These are phyloP conservation scores for Himalopsyche kuldschensis DNA, from an alignment of 2,888 invertebrate species.

Conservation along the genomic window DNA sequence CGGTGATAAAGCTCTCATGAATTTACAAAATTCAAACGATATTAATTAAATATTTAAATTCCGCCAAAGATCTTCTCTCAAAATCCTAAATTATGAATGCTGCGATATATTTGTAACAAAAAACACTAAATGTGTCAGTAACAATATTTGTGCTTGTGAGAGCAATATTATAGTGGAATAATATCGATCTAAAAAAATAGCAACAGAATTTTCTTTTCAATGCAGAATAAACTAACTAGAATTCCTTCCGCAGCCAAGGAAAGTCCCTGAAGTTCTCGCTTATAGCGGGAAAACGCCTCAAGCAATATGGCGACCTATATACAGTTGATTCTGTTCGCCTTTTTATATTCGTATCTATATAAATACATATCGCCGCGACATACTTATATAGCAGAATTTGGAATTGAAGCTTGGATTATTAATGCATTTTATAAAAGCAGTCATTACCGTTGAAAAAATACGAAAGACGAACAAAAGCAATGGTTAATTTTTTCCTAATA, in stretches of 20 bases:
- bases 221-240: background rate
- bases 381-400: background rate
- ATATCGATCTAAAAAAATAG: background rate
- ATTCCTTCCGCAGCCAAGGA: background rate
- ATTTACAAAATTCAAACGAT: too few relatives aligned
- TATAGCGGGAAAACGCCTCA: background rate
- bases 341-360: background rate
- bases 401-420: background rate
- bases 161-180: background rate
- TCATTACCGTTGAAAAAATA: too few relatives aligned
- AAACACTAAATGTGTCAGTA: too few relatives aligned
- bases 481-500: too few relatives aligned
- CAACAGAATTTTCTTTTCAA: background rate
- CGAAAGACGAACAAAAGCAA: too few relatives aligned
- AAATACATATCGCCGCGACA: background rate
- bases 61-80: too few relatives aligned
- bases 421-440: too few relatives aligned
- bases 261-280: background rate
- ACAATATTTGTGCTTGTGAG: too few relatives aligned
- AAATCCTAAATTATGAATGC: too few relatives aligned
- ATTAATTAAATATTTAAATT: too few relatives aligned
- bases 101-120: too few relatives aligned
- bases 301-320: background rate
- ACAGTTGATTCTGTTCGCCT: background rate
- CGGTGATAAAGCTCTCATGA: too few relatives aligned